Base-by-base conservation (phyloP, 1,140 invertebrate genomes). In the Camponotus floridanus region DNA sequence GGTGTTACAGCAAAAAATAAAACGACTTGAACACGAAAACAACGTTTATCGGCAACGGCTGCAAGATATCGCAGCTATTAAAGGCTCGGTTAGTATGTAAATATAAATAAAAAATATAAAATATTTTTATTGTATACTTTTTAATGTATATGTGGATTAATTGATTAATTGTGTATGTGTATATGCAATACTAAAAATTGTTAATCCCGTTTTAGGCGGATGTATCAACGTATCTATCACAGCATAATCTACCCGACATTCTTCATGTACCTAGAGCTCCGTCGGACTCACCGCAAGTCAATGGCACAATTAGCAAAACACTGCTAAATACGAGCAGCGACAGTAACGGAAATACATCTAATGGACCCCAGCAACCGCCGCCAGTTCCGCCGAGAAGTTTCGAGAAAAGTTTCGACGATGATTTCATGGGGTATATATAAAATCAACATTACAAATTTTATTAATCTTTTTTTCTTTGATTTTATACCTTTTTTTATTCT, bases 11-110 rank as follows among this genome's bases (percentile, higher is more conserved):
- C 97, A 98, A 91, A 96, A 96, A 92, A 96, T 98, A 13, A 96
- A 97, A 79, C 95, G 96, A 86, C 93, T 98, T 65, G 97, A 98
- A 94, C 95, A 96, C 85, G 97, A 98, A 93, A 97, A 97, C 92
- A 95, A 96, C 55, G 95, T 96, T 31, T 96, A 98, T 88, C 96
- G 97, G 86, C 96, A 96, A 87, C 96, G 97, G 86, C 92, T 98
- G 59, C 95, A 96, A 68, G 96, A 97, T 84, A 94, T 97, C 7
- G 94, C 95, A 33, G 94, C 92, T 57, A 95, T 95, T 74, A 95
- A 95, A 89, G 94, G 95, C 90, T 92, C 93, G 87, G 94, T 95
- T 80, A 74, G 93, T 93, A 48, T 21, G 3, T 13, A 18, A 55
- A 45, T 42, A 9, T 21, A 33, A 18, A 51, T n/a, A 42, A 15